These are phyloP conservation scores for Leptatherina wallacei DNA, from an alignment of 2,797 vertebrate species.

Conservation along the genomic window DNA sequence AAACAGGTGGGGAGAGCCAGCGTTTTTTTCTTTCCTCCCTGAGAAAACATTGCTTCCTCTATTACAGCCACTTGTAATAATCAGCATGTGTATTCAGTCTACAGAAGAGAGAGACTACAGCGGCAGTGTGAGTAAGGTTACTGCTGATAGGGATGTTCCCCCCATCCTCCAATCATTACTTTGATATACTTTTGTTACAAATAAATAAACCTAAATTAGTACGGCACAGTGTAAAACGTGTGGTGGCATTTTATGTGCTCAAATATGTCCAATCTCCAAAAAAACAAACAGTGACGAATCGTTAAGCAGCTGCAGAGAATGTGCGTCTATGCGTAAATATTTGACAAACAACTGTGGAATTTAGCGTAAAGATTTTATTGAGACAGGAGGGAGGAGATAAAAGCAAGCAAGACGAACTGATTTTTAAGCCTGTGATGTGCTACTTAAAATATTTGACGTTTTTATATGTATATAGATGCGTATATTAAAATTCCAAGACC, in stretches of 20 bases:
- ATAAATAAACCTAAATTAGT: background rate
- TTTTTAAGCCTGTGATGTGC: background rate
- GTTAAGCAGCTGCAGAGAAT: background rate
- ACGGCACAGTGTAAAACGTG: background rate
- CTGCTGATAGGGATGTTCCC: background rate
- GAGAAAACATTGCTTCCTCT: conserved; percentile 9
- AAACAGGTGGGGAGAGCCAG: conserved; percentile 33
- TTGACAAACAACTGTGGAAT: conserved; percentile 20
- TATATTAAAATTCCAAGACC: background rate
- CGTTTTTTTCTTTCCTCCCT: conserved; percentile 4
- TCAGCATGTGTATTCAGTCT: background rate
- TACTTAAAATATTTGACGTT: background rate
- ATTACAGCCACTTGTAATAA: conserved; percentile 13
- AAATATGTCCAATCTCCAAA: conserved; percentile 11
- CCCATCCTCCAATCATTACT: background rate
- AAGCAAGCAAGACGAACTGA: too few species aligned
- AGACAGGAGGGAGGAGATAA: too few species aligned
- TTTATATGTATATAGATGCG: background rate
- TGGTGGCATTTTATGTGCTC: conserved; percentile 9
- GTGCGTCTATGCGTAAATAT: conserved; percentile 29
- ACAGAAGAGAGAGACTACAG: background rate
- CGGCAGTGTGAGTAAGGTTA: conserved; percentile 6
- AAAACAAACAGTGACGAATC: conserved; percentile 17
- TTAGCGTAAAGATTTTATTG: conserved; percentile 5
- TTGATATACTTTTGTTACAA: background rate